Percentiles rank a stretch among this genome's conserved stretches.
Evolutionary conservation across 2,113 vertebrate species (phyloP).

Genomic region (Zosterops hypoxanthus): DNA sequence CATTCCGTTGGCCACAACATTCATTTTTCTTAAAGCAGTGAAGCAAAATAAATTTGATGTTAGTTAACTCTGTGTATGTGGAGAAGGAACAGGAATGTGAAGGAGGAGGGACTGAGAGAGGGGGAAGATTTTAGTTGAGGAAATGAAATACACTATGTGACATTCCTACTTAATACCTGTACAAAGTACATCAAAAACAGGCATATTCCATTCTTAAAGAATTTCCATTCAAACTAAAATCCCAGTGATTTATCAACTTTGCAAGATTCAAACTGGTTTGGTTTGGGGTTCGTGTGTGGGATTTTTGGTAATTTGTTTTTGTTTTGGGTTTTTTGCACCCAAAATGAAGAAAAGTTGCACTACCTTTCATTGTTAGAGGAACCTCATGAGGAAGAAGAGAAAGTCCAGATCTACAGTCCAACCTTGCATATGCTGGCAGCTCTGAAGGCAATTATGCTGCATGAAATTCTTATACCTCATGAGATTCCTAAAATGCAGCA

Average conservation of each 20-base stretch:
- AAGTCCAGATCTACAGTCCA: background rate
- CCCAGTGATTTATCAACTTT: background rate
- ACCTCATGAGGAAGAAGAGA: background rate
- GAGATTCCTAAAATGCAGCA: background rate
- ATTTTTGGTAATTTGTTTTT: background rate
- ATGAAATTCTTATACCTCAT: background rate
- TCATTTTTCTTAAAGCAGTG: constrained; percentile 17
- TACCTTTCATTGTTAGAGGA: background rate
- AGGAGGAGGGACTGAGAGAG: background rate
- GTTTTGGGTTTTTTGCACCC: background rate
- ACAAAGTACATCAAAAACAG: background rate
- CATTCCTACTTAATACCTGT: background rate
- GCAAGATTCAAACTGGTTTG: background rate
- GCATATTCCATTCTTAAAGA: background rate
- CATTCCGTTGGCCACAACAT: background rate
- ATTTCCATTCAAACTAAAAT: background rate
- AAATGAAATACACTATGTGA: background rate
- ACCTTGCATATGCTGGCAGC: background rate
- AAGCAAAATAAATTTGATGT: background rate
- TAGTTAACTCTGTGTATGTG: background rate
- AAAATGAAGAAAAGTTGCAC: background rate
- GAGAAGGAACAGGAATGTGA: background rate
- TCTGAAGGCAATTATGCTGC: background rate
- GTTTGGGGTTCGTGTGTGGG: accelerated
- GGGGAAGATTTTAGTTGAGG: background rate